Evolutionary conservation across 2,113 vertebrate species (phyloP).

Genomic region (Zapus hudsonius): DNA sequence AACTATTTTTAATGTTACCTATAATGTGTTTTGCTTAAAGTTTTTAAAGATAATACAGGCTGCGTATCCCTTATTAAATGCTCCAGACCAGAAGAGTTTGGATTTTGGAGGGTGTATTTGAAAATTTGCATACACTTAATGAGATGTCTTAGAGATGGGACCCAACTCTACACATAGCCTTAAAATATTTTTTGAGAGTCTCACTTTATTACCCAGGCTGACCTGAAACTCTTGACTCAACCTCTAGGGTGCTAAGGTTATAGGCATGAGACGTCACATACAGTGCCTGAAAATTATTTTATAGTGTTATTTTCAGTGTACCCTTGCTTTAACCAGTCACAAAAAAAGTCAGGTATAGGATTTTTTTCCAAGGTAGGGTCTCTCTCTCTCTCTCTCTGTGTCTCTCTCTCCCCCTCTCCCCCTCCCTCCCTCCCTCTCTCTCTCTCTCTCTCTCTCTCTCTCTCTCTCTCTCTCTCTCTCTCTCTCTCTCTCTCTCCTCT

Average conservation of each 20-base stretch:
- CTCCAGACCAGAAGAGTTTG: not conserved
- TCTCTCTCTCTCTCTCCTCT: no score
- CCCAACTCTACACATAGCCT: not conserved
- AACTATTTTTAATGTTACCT: not conserved
- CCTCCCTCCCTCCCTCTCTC: no score
- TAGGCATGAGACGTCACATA: no score
- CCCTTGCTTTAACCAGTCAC: not conserved
- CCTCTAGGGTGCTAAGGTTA: no score
- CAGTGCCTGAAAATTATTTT: not conserved
- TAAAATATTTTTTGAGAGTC: not conserved
- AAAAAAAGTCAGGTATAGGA: not conserved
- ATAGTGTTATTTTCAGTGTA: not conserved
- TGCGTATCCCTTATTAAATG: not conserved
- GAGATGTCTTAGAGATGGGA: not conserved
- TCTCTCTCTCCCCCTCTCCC: no score
- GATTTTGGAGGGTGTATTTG: not conserved
- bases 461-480: no score
- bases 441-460: no score
- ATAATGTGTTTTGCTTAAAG: not conserved
- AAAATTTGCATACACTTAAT: not conserved
- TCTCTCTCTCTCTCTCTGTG: no score
- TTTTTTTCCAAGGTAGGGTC: not conserved
- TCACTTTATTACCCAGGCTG: no score
- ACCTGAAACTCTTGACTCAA: no score
- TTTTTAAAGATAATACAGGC: not conserved